phyloP scores from a whole-genome alignment of 1,140 invertebrate genomes.

The Rhizoglyphus robini region DNA sequence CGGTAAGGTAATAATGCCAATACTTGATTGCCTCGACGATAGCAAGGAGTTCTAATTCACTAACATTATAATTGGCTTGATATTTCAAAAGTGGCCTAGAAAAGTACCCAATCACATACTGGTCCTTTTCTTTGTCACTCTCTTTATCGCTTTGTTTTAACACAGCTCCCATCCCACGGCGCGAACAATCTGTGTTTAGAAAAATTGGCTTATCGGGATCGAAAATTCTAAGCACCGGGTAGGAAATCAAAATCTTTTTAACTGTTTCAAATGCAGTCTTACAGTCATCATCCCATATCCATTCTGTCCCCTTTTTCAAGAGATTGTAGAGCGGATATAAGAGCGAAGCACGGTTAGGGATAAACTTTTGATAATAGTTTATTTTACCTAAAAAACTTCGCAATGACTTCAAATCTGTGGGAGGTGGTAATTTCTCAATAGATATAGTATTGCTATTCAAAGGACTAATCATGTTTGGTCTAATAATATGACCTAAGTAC shows the following conservation, averaged over 20 bases:
- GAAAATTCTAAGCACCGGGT: conserved; percentile 18
- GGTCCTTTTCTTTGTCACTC: neutral
- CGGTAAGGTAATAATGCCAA: conserved; percentile 40
- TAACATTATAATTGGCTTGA: conserved; percentile 40
- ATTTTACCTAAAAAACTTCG: too few relatives aligned
- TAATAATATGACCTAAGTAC: too few relatives aligned
- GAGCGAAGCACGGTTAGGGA: conserved; percentile 25
- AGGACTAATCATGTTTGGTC: too few relatives aligned
- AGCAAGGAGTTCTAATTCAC: conserved; percentile 41
- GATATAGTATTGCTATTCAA: too few relatives aligned
- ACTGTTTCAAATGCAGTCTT: conserved; percentile 23
- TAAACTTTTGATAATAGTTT: too few relatives aligned
- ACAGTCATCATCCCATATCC: conserved; percentile 22
- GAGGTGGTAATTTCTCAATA: too few relatives aligned
- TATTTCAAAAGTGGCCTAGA: conserved; percentile 33
- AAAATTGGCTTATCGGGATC: conserved; percentile 2
- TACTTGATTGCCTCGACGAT: conserved; percentile 37
- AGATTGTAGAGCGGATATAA: conserved; percentile 24
- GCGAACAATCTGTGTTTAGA: conserved; percentile 22
- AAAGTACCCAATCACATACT: conserved; percentile 19
- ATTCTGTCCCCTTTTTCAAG: conserved; percentile 25
- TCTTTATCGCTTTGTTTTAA: conserved; percentile 21
- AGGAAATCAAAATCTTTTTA: conserved; percentile 18
- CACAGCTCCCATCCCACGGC: conserved; percentile 21
- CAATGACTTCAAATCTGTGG: too few relatives aligned